Base-by-base conservation (phyloP, 2,797 vertebrate species). In the Austrolebias charrua region DNA sequence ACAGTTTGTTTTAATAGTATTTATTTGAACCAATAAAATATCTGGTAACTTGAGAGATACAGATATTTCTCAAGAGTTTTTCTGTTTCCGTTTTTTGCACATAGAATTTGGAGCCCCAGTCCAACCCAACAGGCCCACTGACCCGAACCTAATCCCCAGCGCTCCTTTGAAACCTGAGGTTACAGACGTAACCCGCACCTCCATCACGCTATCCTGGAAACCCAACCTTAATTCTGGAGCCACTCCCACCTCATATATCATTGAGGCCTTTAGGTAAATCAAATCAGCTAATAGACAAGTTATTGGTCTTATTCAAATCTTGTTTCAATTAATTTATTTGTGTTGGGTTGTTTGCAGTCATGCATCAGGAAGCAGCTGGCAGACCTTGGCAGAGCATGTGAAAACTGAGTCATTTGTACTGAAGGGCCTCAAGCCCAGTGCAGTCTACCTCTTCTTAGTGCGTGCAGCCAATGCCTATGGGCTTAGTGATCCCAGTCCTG, bases 361-460 rank as follows among this genome's bases (percentile, higher is more conserved):
- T 69, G 94, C 96, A 38, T 95, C 96, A 61, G 97, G 97, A 28
- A 98, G 98, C 92, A 98, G 95, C 89, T 99, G 98, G 98, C 96
- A 96, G 91, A 98, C 97, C 0, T 93, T 98, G 80, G 96, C 95
- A 16, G 96, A 99, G 80, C 96, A 97, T 69, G 96, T 99, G 89
- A 98, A 95, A 93, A 95, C 91, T 0, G 96, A 98, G 89, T 93
- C 91, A 57, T 97, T 93, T 80, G 90, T 95, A 50, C 83, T 98
- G 75, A 98, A 96, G 92, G 94, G 93, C 73, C 93, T 99, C 83
- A 97, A 94, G 89, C 94, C 97, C 73, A 97, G 94, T 42, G 96
- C 95, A 43, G 95, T 98, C 92, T 99, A 99, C 91, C 95, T 99
- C 60, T 99, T 99, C 90, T 94, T 99, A 72, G 95, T 99, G 82